Conservation (phyloP, 2,797 vertebrate genomes). For the Anas bernieri region DNA sequence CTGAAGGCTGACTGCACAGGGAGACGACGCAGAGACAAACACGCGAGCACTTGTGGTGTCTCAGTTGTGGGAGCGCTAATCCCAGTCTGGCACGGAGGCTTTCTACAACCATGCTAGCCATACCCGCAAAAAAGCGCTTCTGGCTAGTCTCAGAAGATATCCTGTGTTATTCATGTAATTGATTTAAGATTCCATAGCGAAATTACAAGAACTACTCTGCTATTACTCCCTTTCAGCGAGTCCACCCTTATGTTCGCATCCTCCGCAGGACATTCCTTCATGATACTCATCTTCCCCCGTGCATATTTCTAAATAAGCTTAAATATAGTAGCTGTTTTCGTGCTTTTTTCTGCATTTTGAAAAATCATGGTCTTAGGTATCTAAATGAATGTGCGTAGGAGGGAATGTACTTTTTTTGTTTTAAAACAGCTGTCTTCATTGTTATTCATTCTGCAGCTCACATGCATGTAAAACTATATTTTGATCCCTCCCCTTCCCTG, state of each 20-base stretch:
- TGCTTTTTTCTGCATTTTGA: not conserved
- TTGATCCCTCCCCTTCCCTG: not conserved
- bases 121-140: not conserved
- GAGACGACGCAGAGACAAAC: not conserved
- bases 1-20: not conserved
- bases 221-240: slow-evolving; percentile 54
- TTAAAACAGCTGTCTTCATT: not conserved
- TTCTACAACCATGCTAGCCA: not conserved
- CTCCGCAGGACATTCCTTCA: not conserved
- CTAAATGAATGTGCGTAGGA: not conserved
- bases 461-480: not conserved
- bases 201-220: slow-evolving; percentile 35
- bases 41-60: rapidly evolving
- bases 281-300: not conserved
- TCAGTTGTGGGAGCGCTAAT: not conserved
- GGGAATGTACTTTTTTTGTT: not conserved
- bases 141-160: slow-evolving; percentile 33
- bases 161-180: slow-evolving; percentile 47
- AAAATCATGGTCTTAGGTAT: not conserved
- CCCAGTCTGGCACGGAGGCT: not conserved
- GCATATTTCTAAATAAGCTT: slow-evolving; percentile 19
- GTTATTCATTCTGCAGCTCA: slow-evolving; percentile 3
- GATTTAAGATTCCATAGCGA: slow-evolving; percentile 49
- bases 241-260: not conserved
- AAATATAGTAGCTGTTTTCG: slow-evolving; percentile 26